Conservation (phyloP, 1,140 invertebrate genomes). For the Bombus fervidus region DNA sequence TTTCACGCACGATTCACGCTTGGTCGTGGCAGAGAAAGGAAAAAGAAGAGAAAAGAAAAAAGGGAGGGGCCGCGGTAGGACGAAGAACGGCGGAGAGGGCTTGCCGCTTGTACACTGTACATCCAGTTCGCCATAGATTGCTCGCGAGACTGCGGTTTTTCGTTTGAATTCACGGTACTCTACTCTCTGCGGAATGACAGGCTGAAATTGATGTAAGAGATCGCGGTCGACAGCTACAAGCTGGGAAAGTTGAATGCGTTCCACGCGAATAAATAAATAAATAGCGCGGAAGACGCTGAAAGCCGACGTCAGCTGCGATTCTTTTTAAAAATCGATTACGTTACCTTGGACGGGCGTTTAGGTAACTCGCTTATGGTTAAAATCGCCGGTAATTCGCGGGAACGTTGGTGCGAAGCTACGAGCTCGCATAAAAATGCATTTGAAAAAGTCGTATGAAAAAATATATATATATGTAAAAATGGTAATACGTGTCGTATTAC, state of each 20-base stretch:
- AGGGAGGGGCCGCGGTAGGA: too few relatives aligned
- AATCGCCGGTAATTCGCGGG: too few relatives aligned
- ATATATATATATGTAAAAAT: background rate
- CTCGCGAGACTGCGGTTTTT: conserved; percentile 22
- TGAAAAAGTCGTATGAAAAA: background rate
- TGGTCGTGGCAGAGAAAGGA: background rate
- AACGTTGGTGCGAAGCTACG: too few relatives aligned
- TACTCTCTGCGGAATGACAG: background rate
- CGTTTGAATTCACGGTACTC: background rate
- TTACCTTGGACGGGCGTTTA: too few relatives aligned
- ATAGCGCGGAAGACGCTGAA: background rate
- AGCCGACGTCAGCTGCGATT: background rate
- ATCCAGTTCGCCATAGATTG: conserved; percentile 17
- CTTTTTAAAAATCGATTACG: background rate
- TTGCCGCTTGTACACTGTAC: background rate
- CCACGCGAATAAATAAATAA: too few relatives aligned
- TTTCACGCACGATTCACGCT: conserved; percentile 57
- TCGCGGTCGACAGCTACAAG: background rate
- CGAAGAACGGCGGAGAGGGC: background rate
- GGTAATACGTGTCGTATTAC: background rate
- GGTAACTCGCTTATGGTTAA: too few relatives aligned
- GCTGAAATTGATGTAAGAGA: conserved; percentile 2
- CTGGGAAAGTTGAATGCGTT: background rate
- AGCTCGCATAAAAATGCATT: too few relatives aligned
- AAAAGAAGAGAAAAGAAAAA: background rate